phyloP scores from a whole-genome alignment of 2,113 vertebrate species.

The Coptodon rendalli region DNA sequence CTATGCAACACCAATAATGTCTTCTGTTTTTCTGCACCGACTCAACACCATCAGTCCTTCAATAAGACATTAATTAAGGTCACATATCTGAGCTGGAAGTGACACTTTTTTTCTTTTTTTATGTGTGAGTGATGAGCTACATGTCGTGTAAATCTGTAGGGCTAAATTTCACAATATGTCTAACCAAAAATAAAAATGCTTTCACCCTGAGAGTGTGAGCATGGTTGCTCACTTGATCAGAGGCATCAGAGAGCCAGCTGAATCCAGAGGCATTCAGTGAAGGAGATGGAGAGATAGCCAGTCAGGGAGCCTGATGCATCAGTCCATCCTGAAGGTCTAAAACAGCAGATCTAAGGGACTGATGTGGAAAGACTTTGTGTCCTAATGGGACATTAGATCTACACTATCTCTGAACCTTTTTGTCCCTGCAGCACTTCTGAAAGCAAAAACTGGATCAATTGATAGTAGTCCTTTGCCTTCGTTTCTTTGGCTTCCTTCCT shows the following conservation, averaged over 20 bases:
- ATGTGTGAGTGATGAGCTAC: not conserved
- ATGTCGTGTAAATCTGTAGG: not conserved
- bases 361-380: not conserved
- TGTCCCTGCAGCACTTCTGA: slow-evolving; percentile 20
- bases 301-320: not conserved
- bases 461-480: not conserved
- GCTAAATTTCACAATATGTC: not conserved
- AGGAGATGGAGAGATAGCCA: not conserved
- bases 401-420: slow-evolving; percentile 1
- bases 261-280: slow-evolving; percentile 29
- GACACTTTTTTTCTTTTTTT: not conserved
- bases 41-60: not conserved
- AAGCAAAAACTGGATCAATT: slow-evolving; percentile 20
- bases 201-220: not conserved
- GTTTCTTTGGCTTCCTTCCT: not conserved
- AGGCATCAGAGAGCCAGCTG: slow-evolving; percentile 3
- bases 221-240: slow-evolving; percentile 20
- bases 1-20: not conserved
- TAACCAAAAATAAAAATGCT: not conserved
- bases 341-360: slow-evolving; percentile 34
- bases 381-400: slow-evolving; percentile 21
- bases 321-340: slow-evolving; percentile 11
- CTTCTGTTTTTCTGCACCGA: not conserved
- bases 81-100: not conserved
- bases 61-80: not conserved